Percentiles rank a stretch among this genome's conserved stretches.
Evolutionary conservation across 2,888 invertebrate genomes (phyloP).

Genomic region (Lissocephala sabroskyi): DNA sequence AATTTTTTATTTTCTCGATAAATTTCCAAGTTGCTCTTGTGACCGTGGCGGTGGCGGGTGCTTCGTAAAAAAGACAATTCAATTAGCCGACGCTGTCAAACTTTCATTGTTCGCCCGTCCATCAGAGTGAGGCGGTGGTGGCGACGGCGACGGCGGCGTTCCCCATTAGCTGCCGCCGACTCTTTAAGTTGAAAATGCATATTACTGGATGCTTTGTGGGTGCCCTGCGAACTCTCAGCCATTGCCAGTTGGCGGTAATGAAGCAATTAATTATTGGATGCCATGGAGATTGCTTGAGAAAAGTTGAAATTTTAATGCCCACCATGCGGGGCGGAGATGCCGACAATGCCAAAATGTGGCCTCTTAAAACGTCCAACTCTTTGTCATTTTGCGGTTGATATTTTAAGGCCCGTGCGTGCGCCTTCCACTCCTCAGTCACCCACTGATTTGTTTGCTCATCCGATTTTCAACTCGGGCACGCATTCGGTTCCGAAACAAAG

Average conservation of each 20-base stretch:
- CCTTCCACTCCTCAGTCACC: too few species aligned
- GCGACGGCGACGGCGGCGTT: background rate
- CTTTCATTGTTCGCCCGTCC: slow-evolving; percentile 46
- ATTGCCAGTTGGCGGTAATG: slow-evolving; percentile 13
- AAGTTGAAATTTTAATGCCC: background rate
- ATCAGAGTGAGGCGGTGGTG: too few species aligned
- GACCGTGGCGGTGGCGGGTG: slow-evolving; percentile 6
- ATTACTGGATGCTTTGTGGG: slow-evolving; percentile 1
- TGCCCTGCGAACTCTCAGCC: slow-evolving; percentile 3
- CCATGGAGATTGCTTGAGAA: background rate
- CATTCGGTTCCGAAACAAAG: slow-evolving; percentile 36
- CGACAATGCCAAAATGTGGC: slow-evolving; percentile 5
- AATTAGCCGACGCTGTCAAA: slow-evolving; percentile 67
- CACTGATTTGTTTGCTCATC: too few species aligned
- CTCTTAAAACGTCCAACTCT: slow-evolving; percentile 10
- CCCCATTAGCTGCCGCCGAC: too few species aligned
- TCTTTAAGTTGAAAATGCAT: slow-evolving; percentile 2
- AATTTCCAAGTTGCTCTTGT: slow-evolving; percentile 18
- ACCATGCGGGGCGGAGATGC: background rate
- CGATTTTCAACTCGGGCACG: too few species aligned
- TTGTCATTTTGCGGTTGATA: slow-evolving; percentile 13
- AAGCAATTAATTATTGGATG: slow-evolving; percentile 13
- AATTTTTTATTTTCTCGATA: slow-evolving; percentile 7
- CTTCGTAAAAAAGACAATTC: slow-evolving; percentile 47
- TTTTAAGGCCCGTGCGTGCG: slow-evolving; percentile 17